Evolutionary conservation across 2,888 invertebrate species (phyloP).

Genomic region (Diloba caeruleocephala): DNA sequence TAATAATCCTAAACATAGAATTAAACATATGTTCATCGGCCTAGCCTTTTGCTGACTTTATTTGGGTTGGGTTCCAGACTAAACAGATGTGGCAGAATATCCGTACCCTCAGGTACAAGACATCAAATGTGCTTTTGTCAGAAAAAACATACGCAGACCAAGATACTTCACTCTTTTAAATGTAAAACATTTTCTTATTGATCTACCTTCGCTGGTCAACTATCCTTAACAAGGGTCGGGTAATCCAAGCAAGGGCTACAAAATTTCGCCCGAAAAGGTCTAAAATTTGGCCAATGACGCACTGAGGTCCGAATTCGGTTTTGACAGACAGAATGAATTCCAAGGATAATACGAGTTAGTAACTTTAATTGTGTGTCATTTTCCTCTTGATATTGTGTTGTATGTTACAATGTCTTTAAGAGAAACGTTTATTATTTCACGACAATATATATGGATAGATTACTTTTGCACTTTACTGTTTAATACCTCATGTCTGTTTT

Average conservation of each 20-base stretch:
- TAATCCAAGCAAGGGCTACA: slow-evolving; percentile 31
- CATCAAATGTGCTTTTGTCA: no score
- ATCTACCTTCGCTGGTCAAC: slow-evolving; percentile 17
- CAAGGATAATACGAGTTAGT: slow-evolving; percentile 11
- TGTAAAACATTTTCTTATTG: slow-evolving; percentile 12
- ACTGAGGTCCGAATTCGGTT: slow-evolving; percentile 24
- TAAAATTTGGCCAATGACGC: slow-evolving; percentile 32
- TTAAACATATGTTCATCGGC: no score
- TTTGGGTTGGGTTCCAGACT: no score
- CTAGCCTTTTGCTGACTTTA: no score
- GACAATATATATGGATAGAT: background rate
- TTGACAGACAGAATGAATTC: slow-evolving; percentile 24
- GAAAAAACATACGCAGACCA: background rate
- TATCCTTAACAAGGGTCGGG: slow-evolving; percentile 34
- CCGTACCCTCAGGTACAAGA: no score
- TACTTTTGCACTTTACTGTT: background rate
- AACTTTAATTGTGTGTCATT: slow-evolving; percentile 34
- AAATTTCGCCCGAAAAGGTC: slow-evolving; percentile 38
- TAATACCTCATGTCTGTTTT: no score
- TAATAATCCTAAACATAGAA: no score
- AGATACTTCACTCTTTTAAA: background rate
- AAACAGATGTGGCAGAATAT: no score
- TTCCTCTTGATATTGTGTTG: slow-evolving; percentile 4
- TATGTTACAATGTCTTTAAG: slow-evolving; percentile 2
- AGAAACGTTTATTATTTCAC: background rate